Percentiles rank a stretch among this genome's conserved stretches.
Evolutionary conservation across 2,797 vertebrate genomes (phyloP).

Genomic region (Acipenser ruthenus): DNA sequence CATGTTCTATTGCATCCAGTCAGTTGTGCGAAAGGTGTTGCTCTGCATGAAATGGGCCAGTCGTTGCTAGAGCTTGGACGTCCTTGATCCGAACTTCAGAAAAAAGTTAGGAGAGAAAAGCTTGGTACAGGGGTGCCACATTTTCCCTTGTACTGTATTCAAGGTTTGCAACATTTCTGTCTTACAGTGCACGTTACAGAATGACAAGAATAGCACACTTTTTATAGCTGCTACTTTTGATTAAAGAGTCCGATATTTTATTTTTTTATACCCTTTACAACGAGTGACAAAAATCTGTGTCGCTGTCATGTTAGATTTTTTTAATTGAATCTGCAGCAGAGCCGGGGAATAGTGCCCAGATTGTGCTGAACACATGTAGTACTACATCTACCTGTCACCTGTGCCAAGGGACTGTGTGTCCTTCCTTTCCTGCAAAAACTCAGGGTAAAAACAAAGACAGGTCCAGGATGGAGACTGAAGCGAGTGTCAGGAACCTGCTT

Average conservation of each 20-base stretch:
- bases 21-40: not conserved
- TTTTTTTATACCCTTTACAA: not conserved
- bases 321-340: constrained; percentile 1
- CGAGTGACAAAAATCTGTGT: not conserved
- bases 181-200: too few species aligned
- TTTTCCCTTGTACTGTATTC: too few species aligned
- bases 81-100: too few species aligned
- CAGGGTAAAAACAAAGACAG: constrained; percentile 30
- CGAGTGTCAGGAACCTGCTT: constrained; percentile 32
- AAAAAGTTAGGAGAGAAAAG: too few species aligned
- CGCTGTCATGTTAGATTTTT: not conserved
- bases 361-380: constrained; percentile 19
- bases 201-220: too few species aligned
- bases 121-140: too few species aligned
- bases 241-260: too few species aligned
- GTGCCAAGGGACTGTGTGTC: constrained; percentile 21
- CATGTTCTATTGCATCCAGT: constrained; percentile 7
- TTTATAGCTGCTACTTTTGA: too few species aligned
- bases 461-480: constrained; percentile 23
- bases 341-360: not conserved
- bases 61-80: too few species aligned
- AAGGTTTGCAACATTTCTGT: too few species aligned
- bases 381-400: constrained; percentile 19
- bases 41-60: not conserved
- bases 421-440: constrained; percentile 19